A percentile compares a stretch with the other conserved stretches of the same genome.
These are phyloP conservation scores for Syndactyla subalaris DNA, from an alignment of 2,797 vertebrate species.

Conservation along the genomic window DNA sequence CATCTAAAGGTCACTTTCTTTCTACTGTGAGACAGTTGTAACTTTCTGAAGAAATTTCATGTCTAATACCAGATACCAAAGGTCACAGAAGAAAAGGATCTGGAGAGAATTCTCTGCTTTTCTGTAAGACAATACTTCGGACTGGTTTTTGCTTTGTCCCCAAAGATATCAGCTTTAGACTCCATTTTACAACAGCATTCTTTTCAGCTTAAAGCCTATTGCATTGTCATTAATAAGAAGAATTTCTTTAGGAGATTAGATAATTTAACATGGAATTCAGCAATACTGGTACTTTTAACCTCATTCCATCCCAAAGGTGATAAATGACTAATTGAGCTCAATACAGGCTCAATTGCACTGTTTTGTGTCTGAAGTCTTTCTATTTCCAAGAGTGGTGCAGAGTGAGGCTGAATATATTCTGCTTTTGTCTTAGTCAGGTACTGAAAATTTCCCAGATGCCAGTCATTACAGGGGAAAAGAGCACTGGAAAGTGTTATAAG, in stretches of 20 bases:
- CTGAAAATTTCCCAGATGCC: neutral
- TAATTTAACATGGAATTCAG: neutral
- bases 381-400: neutral
- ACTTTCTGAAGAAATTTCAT: neutral
- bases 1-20: fast-evolving
- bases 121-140: neutral
- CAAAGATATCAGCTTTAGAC: neutral
- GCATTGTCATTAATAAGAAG: neutral
- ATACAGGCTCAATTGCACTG: neutral
- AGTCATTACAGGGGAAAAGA: neutral
- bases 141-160: neutral
- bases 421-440: neutral
- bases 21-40: neutral
- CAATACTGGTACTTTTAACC: neutral
- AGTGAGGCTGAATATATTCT: neutral
- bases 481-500: neutral
- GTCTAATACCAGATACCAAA: neutral
- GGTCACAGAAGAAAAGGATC: neutral
- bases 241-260: neutral
- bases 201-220: neutral
- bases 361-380: neutral
- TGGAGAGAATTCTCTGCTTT: neutral
- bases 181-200: neutral
- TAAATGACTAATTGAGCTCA: neutral
- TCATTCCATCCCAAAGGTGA: neutral